A percentile compares a stretch with the other conserved stretches of the same genome.
Conservation (phyloP, 2,113 vertebrate genomes). For the Agelaius tricolor region DNA sequence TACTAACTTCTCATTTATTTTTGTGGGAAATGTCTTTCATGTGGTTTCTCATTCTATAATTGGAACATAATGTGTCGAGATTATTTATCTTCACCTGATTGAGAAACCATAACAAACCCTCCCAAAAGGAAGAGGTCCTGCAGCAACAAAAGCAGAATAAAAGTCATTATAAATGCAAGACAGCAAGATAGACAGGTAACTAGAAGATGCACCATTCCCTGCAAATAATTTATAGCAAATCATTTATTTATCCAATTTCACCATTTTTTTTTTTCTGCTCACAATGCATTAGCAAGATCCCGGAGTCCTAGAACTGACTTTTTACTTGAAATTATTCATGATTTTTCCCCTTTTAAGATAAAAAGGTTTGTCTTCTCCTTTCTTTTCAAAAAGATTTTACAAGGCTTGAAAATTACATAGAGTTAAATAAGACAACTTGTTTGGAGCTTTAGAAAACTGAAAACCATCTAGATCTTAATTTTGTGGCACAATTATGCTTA, state of each 20-base stretch:
- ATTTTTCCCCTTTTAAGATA: conserved; percentile 25
- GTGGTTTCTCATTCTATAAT: neutral
- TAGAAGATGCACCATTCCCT: conserved; percentile 24
- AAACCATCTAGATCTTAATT: neutral
- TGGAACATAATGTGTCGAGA: neutral
- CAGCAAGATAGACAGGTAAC: conserved; percentile 7
- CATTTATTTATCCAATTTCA: conserved; percentile 64
- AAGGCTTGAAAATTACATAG: neutral
- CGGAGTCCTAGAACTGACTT: neutral
- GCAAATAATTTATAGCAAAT: conserved; percentile 66
- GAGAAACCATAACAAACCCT: conserved; percentile 20
- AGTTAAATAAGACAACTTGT: neutral
- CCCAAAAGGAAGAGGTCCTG: neutral
- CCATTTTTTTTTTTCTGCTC: neutral
- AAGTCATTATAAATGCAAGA: conserved; percentile 43
- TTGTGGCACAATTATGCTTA: neutral
- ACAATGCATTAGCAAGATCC: conserved; percentile 11
- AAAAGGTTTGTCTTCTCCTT: conserved; percentile 10
- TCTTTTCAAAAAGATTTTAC: neutral
- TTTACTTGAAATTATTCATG: conserved; percentile 52
- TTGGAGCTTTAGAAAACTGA: neutral
- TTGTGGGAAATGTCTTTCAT: neutral
- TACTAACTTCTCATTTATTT: neutral
- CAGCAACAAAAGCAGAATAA: conserved; percentile 21
- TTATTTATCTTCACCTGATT: neutral